Evolutionary conservation across 2,797 vertebrate genomes (phyloP), one percentile per base, ranked within the genome.

Genomic region (Lutjanus argentimaculatus): DNA sequence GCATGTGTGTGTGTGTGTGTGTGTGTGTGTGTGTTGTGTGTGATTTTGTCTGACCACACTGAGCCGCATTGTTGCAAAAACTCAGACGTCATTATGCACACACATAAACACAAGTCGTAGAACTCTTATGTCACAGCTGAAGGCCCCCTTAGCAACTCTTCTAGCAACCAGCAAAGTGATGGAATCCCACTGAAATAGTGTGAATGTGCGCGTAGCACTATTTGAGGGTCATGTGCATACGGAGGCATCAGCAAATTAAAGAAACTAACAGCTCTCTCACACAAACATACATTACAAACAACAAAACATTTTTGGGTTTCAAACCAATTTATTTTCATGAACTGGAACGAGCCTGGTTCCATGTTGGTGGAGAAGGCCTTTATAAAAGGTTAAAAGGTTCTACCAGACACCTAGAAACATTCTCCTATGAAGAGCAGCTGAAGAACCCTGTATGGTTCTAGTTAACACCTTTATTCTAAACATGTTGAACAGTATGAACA

Each of bases 121-220:
- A 66, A 43, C 40, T 75, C 30, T 82, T 67, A 82, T 64, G 72
- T 85, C 74, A 77, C 76, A 67, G 72, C 49, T 64, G 58, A 72
- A 55, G 16, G 62, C 65, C 22, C 51, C 51, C 71, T 17, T 56
- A 57, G 84, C 52, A 80, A 84, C 74, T 64, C 49, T 14, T 17
- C 42, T 21, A 65, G 64, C 71, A 68, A 79, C 76, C 42, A 36
- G 66, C 67, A 70, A 58, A 48, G 61, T 67, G 7, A 25, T 56
- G 80, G 79, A 79, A 80, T 88, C 63, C 65, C n/a, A 59, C 56
- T 7, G 7, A 80, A 67, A 69, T 52, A 48, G 55, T 76, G 55
- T 61, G 65, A 75, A 17, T 82, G 63, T 42, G 19, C 40, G 63
- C 42, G 52, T 64, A 40, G 16, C 25, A 30, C 25, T 30, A 4